These are phyloP conservation scores for Rachycentron canadum DNA, from an alignment of 2,797 vertebrate species.

Conservation along the genomic window DNA sequence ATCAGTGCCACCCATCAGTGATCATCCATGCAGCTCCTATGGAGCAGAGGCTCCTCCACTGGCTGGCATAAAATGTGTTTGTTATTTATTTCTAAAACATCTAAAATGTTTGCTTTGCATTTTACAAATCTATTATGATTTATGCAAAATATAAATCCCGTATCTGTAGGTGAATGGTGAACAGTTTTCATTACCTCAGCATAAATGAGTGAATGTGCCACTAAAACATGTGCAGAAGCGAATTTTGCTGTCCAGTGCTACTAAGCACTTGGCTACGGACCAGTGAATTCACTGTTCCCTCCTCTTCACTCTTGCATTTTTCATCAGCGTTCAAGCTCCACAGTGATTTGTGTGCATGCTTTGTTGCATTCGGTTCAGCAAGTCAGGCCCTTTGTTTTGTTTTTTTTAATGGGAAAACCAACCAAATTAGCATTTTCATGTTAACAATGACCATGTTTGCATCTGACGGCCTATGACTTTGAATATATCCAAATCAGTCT, in stretches of 20 bases:
- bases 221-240: constrained; percentile 17
- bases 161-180: not conserved
- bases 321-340: constrained; percentile 44
- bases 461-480: not conserved
- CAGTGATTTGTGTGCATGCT: constrained; percentile 30
- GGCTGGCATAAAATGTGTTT: no score
- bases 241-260: constrained; percentile 23
- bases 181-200: not conserved
- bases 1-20: constrained; percentile 2
- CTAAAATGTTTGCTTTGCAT: not conserved
- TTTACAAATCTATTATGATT: not conserved
- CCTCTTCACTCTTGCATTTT: constrained; percentile 49
- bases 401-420: not conserved
- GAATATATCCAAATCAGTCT: constrained; percentile 6
- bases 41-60: not conserved
- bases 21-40: not conserved
- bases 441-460: not conserved
- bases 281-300: constrained; percentile 36
- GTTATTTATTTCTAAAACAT: not conserved
- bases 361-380: constrained; percentile 25
- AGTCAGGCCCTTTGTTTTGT: not conserved
- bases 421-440: constrained; percentile 22
- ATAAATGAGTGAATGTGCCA: not conserved
- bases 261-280: constrained; percentile 36
- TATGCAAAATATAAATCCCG: not conserved